Conservation (phyloP, 2,797 vertebrate species). For the Micropoecilia bifurca region DNA sequence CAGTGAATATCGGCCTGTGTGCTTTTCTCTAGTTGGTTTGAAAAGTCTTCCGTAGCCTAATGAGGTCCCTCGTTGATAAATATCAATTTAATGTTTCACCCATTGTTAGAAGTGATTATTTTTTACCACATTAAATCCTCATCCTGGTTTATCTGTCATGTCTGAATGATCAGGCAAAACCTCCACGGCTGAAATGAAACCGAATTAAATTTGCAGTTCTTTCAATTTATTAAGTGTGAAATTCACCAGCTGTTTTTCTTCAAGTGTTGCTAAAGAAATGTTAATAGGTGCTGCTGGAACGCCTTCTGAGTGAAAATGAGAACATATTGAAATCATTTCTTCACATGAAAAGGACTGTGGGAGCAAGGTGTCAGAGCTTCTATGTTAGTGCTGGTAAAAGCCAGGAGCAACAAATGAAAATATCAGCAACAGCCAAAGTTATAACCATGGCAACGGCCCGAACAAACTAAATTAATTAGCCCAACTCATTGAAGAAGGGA, state of each 20-base stretch:
- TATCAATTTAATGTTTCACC: constrained; percentile 23
- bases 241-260: constrained; percentile 12
- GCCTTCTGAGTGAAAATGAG: constrained; percentile 12
- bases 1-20: neutral
- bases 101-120: constrained; percentile 15
- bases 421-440: constrained; percentile 35
- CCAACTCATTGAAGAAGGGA: constrained; percentile 53
- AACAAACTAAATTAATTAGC: constrained; percentile 36
- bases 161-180: constrained; percentile 20
- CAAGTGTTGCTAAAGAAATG: constrained; percentile 14
- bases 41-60: neutral
- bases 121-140: neutral
- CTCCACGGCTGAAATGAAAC: constrained; percentile 14
- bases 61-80: constrained; percentile 18
- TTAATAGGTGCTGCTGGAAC: constrained; percentile 28
- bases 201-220: constrained; percentile 39
- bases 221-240: constrained; percentile 44
- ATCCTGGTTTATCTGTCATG: constrained; percentile 13
- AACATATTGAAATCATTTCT: constrained; percentile 5
- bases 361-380: constrained; percentile 27
- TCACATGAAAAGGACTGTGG: constrained; percentile 6
- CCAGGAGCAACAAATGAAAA: constrained; percentile 47
- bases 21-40: neutral
- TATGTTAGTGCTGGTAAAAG: constrained; percentile 42
- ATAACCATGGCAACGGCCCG: constrained; percentile 30